Evolutionary conservation across 2,797 vertebrate species (phyloP).

Genomic region (Hapalemur alaotrensis): DNA sequence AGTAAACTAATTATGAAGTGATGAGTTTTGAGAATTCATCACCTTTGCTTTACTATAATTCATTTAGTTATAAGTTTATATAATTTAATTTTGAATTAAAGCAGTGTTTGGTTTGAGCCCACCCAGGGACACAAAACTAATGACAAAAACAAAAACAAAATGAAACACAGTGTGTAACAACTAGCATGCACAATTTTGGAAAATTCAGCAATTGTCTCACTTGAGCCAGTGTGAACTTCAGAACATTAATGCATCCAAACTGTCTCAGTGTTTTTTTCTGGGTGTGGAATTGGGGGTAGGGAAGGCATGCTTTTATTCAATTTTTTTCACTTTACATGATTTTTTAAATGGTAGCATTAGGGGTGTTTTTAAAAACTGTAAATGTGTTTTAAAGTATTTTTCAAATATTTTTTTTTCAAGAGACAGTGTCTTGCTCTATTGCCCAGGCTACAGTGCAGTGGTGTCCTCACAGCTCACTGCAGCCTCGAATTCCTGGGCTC

Average conservation of each 20-base stretch:
- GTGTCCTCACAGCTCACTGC: not conserved
- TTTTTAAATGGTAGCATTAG: not conserved
- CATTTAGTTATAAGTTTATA: not conserved
- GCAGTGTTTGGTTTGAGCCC: not conserved
- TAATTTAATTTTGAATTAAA: slow-evolving; percentile 18
- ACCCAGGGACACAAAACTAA: not conserved
- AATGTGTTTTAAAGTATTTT: not conserved
- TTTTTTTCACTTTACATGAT: not conserved
- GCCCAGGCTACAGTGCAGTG: not conserved
- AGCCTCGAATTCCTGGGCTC: not conserved
- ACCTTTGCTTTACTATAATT: not conserved
- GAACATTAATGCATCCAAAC: not conserved
- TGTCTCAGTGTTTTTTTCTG: not conserved
- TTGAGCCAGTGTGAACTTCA: not conserved
- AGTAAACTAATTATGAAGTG: not conserved
- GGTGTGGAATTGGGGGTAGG: not conserved
- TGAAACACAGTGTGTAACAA: not conserved
- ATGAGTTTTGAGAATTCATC: not conserved
- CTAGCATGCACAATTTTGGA: not conserved
- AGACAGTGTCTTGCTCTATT: not conserved
- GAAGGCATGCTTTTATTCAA: not conserved
- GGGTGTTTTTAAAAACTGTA: not conserved
- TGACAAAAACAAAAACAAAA: not conserved
- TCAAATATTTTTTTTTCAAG: not conserved
- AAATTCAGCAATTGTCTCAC: not conserved